Conservation (phyloP, 1,140 invertebrate genomes). For the Augochlora pura region DNA sequence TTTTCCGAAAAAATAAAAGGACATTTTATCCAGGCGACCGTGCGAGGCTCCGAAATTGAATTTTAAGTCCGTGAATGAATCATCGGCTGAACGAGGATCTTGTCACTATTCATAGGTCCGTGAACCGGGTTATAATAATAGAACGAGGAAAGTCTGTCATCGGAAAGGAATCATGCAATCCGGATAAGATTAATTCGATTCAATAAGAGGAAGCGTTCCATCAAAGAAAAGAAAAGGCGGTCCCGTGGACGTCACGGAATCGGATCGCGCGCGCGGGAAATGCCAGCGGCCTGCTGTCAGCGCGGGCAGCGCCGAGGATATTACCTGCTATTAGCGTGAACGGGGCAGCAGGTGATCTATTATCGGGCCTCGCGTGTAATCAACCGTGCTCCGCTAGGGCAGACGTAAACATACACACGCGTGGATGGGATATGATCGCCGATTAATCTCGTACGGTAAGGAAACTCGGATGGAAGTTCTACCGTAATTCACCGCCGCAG, state of each 20-base stretch:
- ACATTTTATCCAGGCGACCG: not conserved
- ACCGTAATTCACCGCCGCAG: not conserved
- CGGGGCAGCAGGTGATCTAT: constrained; percentile 60
- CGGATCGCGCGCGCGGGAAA: constrained; percentile 16
- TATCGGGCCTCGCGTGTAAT: constrained; percentile 63
- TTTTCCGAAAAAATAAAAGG: not conserved
- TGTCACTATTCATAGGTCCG: no score
- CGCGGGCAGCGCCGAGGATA: constrained; percentile 45
- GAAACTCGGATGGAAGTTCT: constrained; percentile 43
- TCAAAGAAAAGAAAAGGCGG: not conserved
- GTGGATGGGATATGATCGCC: constrained; percentile 54
- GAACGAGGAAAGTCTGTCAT: not conserved
- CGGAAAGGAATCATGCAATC: not conserved
- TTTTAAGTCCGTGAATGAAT: no score
- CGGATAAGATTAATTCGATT: constrained; percentile 21
- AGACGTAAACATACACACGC: constrained; percentile 60
- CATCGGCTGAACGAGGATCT: no score
- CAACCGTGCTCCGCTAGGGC: constrained; percentile 55
- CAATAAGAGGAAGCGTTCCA: not conserved
- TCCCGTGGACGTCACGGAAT: constrained; percentile 7
- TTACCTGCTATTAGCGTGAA: constrained; percentile 57
- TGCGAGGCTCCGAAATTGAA: no score
- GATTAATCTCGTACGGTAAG: constrained; percentile 61
- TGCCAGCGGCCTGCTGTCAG: constrained; percentile 31
- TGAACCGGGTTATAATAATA: not conserved